Conservation (phyloP, 2,888 invertebrate genomes). For the Heliconius cydno region DNA sequence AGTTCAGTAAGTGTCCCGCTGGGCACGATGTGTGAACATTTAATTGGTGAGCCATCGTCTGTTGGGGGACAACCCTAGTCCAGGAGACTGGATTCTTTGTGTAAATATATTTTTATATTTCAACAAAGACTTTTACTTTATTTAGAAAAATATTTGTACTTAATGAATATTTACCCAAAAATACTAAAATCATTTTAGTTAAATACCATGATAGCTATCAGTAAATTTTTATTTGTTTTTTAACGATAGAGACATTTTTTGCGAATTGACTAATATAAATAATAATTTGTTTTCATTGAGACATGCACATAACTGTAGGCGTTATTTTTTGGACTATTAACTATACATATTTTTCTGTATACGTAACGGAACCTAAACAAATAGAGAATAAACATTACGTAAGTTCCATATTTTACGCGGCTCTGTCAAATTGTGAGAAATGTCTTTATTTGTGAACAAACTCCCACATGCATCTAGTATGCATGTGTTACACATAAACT, state of each 20-base stretch:
- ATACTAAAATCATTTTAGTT: too few species aligned
- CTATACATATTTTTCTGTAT: slow-evolving; percentile 43
- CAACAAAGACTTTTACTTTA: neutral
- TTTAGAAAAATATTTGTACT: neutral
- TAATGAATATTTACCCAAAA: neutral
- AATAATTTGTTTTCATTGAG: neutral
- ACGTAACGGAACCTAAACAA: slow-evolving; percentile 57
- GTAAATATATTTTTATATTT: neutral
- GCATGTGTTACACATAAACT: slow-evolving; percentile 45
- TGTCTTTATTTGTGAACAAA: slow-evolving; percentile 70
- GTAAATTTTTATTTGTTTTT: too few species aligned
- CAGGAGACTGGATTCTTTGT: neutral
- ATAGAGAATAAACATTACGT: slow-evolving; percentile 52
- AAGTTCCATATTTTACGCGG: slow-evolving; percentile 63
- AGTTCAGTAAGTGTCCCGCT: slow-evolving; percentile 63
- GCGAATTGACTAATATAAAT: neutral
- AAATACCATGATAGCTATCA: neutral
- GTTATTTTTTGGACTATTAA: slow-evolving; percentile 54
- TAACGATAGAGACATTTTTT: neutral
- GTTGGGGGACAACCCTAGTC: slow-evolving; percentile 63
- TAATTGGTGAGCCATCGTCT: slow-evolving; percentile 69
- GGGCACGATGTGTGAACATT: slow-evolving; percentile 79
- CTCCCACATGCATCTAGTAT: slow-evolving; percentile 60
- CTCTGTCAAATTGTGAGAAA: slow-evolving; percentile 68
- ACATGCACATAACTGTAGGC: slow-evolving; percentile 20